phyloP scores from a whole-genome alignment of 2,888 invertebrate genomes.

The Scaptomyza flava region DNA sequence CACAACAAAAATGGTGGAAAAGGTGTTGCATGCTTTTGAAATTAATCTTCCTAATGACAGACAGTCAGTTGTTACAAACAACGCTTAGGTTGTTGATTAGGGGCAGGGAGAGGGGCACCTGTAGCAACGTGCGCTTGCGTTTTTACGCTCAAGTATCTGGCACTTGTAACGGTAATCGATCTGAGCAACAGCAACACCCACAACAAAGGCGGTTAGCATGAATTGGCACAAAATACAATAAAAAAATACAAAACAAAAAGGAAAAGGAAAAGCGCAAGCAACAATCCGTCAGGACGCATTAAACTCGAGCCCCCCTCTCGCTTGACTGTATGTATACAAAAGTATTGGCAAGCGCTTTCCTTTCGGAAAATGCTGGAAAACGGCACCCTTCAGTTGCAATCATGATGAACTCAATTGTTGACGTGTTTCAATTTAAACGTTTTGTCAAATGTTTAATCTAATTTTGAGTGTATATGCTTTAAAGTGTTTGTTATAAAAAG shows the following conservation, averaged over 20 bases:
- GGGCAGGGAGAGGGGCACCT: conserved; percentile 32
- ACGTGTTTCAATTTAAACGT: conserved; percentile 2
- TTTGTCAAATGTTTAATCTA: not conserved
- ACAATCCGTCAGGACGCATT: conserved; percentile 44
- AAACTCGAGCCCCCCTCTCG: conserved; percentile 11
- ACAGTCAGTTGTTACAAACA: conserved; percentile 25
- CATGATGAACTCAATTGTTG: conserved; percentile 44
- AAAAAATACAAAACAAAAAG: conserved; percentile 10
- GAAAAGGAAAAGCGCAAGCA: conserved; percentile 20
- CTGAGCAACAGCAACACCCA: conserved; percentile 64
- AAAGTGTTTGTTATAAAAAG: not conserved
- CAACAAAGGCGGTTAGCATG: conserved; percentile 51
- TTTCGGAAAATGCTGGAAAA: conserved; percentile 8
- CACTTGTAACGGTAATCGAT: conserved; percentile 75
- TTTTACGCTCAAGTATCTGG: conserved; percentile 76
- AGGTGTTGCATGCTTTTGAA: conserved; percentile 65
- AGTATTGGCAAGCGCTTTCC: not conserved
- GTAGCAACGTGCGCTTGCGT: conserved; percentile 70
- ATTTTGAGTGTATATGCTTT: not conserved
- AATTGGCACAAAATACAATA: conserved; percentile 42
- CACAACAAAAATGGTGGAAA: conserved; percentile 60
- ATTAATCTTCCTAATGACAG: conserved; percentile 77
- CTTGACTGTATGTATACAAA: not conserved
- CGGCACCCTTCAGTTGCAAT: conserved; percentile 31
- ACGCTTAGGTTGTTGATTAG: not conserved